A percentile compares a stretch with the other conserved stretches of the same genome.
These are phyloP conservation scores for Ethmia dodecea DNA, from an alignment of 2,888 invertebrate species.

Conservation along the genomic window DNA sequence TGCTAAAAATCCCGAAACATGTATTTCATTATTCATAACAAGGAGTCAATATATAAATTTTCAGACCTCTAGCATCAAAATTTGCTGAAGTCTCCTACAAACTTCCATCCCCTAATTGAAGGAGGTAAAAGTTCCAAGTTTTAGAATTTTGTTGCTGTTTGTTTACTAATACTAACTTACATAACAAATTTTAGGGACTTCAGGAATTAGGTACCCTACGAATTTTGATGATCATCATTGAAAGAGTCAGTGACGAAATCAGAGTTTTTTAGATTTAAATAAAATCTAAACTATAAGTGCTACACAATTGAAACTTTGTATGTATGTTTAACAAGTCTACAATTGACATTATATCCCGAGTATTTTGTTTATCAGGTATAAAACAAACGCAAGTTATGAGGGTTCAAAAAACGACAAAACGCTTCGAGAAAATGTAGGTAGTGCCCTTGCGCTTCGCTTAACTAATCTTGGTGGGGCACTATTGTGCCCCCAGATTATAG, in stretches of 20 bases:
- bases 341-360: too few species aligned
- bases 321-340: too few species aligned
- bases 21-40: too few species aligned
- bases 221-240: conserved; percentile 2
- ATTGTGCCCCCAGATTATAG: neutral
- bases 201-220: neutral
- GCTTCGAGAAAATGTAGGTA: neutral
- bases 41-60: too few species aligned
- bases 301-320: conserved; percentile 1
- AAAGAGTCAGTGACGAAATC: conserved; percentile 5
- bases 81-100: too few species aligned
- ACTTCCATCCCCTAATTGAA: neutral
- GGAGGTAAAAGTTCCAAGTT: neutral
- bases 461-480: neutral
- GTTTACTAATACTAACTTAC: neutral
- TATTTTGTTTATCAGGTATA: neutral
- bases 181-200: neutral
- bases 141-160: too few species aligned
- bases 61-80: too few species aligned
- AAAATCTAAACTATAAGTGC: neutral
- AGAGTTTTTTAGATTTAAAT: neutral
- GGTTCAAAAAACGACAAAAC: neutral
- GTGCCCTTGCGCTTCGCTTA: too few species aligned
- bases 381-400: neutral
- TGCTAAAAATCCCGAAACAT: too few species aligned